Base-by-base conservation (phyloP, 2,888 invertebrate species). In the Macaria notata region DNA sequence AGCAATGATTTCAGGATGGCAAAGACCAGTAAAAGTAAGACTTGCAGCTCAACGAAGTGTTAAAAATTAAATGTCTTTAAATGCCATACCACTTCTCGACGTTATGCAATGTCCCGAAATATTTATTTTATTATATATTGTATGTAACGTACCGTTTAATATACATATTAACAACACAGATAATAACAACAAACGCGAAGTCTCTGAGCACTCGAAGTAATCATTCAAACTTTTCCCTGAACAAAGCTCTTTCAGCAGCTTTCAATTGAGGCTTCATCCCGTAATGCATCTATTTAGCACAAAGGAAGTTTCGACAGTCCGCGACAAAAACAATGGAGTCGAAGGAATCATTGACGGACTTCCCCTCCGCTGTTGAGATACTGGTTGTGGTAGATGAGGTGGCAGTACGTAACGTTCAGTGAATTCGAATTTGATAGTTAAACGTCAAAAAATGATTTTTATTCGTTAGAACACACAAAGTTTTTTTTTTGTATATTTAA, bases 301-400 rank as follows among this genome's bases (percentile, higher is more conserved):
- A 74, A 73, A 74, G 75, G 76, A 79, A 78, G 78, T 80, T 76
- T 64, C 70, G 71, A 66, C 77, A 73, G 78, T 78, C 62, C 65
- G 70, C 54, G 63, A 70, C 72, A 67, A 69, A 85, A 78, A 86
- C 85, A 84, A 86, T 76, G 78, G 64, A 72, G 64, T 73, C 76
- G 78, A 79, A 80, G 78, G 79, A 82, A 80, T 83, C 81, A 82
- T 77, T 78, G 84, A 78, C 75, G 75, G 74, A 69, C 71, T 47
- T 44, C 36, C 61, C 47, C 49, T 36, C 9, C 44, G 60, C 54
- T 63, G 31, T 29, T 29, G 38, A 33, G 57, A 38, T 63, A 63
- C 51, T 61, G 65, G 80, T 81, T 78, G 81, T 75, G 75, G 72
- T 41, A 46, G 31, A 4, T 1, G 8, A 3, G 6, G 7, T 3